These are phyloP conservation scores for Nephotettix cincticeps DNA, from an alignment of 1,140 invertebrate genomes.

Conservation along the genomic window DNA sequence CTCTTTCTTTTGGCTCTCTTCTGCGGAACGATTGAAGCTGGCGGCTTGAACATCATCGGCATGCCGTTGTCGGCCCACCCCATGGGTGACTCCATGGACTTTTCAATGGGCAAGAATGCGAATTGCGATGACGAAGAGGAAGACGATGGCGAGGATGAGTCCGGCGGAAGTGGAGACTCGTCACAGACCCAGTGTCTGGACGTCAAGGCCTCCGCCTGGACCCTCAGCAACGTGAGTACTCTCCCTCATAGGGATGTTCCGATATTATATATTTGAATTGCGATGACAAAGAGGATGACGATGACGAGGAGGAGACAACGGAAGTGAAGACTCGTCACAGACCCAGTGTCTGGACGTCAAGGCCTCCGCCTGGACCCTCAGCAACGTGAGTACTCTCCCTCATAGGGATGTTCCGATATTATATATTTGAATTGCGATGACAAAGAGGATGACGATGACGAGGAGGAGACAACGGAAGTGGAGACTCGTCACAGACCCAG, in stretches of 20 bases:
- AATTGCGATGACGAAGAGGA: conserved; percentile 3
- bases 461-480: neutral
- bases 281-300: conserved; percentile 2
- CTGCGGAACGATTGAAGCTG: too few relatives aligned
- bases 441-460: neutral
- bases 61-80: conserved; percentile 1
- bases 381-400: conserved; percentile 12
- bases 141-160: neutral
- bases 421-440: neutral
- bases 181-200: neutral
- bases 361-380: neutral
- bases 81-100: conserved; percentile 1
- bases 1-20: too few relatives aligned
- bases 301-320: neutral
- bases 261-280: neutral
- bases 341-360: neutral
- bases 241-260: too few relatives aligned
- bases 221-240: conserved; percentile 3
- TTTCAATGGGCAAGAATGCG: neutral
- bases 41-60: neutral
- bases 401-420: too few relatives aligned
- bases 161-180: neutral
- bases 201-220: neutral
- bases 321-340: neutral
- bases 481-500: neutral